Base-by-base conservation (phyloP, 2,113 vertebrate genomes). In the Brachyistius frenatus region DNA sequence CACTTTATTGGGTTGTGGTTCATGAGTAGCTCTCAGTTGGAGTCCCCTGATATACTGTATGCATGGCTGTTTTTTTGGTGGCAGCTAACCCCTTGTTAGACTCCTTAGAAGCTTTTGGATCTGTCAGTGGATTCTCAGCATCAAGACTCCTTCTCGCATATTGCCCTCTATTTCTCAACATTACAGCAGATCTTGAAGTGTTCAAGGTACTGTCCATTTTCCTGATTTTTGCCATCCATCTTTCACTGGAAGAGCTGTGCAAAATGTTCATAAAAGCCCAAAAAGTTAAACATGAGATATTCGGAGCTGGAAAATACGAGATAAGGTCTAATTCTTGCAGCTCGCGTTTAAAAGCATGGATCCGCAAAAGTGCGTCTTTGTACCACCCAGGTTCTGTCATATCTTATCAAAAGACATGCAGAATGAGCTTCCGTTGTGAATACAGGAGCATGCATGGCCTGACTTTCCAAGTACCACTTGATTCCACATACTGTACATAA, bases 301-400 rank as follows among this genome's bases (percentile, higher is more conserved):
- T 11, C 46, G 55, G 36, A 55, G 70, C 32, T 47, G 10, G 31
- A 67, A 7, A 23, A 64, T 23, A 23, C 23, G 23, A 23, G 23
- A 23, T 23, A 23, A 23, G n/a, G 2, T 35, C 35, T 1, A 35
- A 41, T 47, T 36, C 50, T 11, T 65, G 3, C 15, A 32, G 16
- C 2, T 58, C 58, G 55, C 37, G 32, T 63, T 75, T 44, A 11
- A 44, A 52, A 1, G 52, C 65, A 66, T 66, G 2, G 35, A 30
- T 63, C n/a, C 61, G 53, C 37, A 47, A 5, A 58, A 60, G 68
- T 75, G 49, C 57, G 53, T 57, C 44, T 67, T 16, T 73, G 35
- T 33, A 41, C 55, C n/a, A 63, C 68, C 55, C 32, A 74, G 33
- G 23, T 57, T 71, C 31, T 83, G 68, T 80, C 70, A 65, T 47